Conservation (phyloP, 2,797 vertebrate genomes). For the Chrosomus eos region DNA sequence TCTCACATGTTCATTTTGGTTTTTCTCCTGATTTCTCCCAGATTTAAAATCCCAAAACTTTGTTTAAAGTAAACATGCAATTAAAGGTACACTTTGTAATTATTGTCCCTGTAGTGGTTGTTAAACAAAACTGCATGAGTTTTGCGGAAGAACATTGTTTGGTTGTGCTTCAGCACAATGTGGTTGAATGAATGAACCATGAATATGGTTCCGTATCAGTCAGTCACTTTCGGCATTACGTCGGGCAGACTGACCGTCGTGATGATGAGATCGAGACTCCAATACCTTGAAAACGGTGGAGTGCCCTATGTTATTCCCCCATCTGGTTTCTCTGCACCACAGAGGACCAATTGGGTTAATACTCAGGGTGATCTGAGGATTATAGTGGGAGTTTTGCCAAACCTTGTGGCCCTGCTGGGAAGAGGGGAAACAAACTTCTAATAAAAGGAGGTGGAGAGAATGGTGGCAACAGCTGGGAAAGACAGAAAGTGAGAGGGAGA, state of each 20-base stretch:
- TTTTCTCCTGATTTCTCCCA: background rate
- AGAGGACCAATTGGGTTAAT: too few relatives aligned
- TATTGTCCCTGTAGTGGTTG: background rate
- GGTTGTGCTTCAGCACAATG: background rate
- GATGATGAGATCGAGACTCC: background rate
- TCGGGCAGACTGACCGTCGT: background rate
- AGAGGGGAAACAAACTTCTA: conserved; percentile 94
- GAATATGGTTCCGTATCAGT: background rate
- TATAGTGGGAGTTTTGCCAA: conserved; percentile 82
- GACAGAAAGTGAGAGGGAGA: conserved; percentile 14
- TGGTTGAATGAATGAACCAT: background rate
- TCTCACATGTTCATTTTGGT: background rate
- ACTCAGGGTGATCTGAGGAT: too few relatives aligned
- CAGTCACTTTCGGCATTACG: too few relatives aligned
- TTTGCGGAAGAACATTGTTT: background rate
- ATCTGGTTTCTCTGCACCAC: too few relatives aligned
- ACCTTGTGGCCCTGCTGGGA: conserved; percentile 94
- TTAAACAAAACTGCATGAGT: background rate
- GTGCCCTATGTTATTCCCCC: background rate
- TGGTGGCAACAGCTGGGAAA: conserved; percentile 82
- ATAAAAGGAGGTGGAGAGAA: conserved; percentile 86
- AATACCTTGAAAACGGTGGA: background rate
- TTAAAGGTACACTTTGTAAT: background rate
- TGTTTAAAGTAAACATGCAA: background rate
- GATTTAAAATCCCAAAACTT: background rate